Percentiles rank a stretch among this genome's conserved stretches.
Evolutionary conservation across 1,140 invertebrate species (phyloP).

Genomic region (Melitaea cinxia): DNA sequence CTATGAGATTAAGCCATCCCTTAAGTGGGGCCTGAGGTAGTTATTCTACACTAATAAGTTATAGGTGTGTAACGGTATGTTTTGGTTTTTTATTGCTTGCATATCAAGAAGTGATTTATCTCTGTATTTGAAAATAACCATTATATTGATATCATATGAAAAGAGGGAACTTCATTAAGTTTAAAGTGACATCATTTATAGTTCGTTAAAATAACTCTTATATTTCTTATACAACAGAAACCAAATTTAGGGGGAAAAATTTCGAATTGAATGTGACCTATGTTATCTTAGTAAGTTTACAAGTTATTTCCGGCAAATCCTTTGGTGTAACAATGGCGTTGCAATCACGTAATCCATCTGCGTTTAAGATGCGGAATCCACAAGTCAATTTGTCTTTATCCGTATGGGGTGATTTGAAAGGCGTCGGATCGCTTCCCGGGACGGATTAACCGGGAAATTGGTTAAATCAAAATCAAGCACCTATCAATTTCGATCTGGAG

Average conservation of each 20-base stretch:
- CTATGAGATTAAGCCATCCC: slow-evolving; percentile 21
- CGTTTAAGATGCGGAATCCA: slow-evolving; percentile 32
- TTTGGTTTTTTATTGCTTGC: background rate
- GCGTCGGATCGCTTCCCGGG: slow-evolving; percentile 48
- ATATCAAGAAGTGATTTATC: background rate
- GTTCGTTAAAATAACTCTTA: too few relatives aligned
- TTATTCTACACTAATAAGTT: slow-evolving; percentile 6
- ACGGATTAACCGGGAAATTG: slow-evolving; percentile 76
- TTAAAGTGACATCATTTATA: too few relatives aligned
- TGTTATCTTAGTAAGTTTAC: background rate
- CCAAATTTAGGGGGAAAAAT: too few relatives aligned
- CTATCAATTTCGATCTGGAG: slow-evolving; percentile 60
- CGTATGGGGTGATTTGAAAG: slow-evolving; percentile 44
- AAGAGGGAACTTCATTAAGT: too few relatives aligned
- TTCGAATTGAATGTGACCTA: background rate
- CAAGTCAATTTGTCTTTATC: slow-evolving; percentile 54
- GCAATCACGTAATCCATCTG: slow-evolving; percentile 16
- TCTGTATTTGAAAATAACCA: too few relatives aligned
- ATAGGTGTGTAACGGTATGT: background rate
- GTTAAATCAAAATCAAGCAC: slow-evolving; percentile 62
- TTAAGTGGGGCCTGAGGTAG: slow-evolving; percentile 11
- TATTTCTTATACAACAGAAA: too few relatives aligned
- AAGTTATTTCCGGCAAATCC: background rate
- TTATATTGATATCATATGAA: too few relatives aligned
- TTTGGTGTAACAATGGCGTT: background rate